phyloP scores from a whole-genome alignment of 2,888 invertebrate genomes.

The Hypomecis punctinalis region DNA sequence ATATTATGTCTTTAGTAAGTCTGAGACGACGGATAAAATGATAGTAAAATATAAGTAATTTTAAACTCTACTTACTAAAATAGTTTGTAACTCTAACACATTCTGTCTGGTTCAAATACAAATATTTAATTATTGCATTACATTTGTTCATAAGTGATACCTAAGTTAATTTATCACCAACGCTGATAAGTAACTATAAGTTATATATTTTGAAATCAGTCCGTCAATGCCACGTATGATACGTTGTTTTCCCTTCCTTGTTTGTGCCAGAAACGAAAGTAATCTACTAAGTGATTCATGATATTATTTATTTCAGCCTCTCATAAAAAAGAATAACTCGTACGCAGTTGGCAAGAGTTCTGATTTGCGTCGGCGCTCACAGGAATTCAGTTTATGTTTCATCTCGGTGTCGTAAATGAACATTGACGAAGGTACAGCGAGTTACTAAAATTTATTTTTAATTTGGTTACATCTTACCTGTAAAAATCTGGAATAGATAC shows the following conservation, averaged over 20 bases:
- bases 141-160: no score
- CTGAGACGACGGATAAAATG: no score
- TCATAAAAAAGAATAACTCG: conserved; percentile 44
- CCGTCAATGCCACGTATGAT: conserved; percentile 10
- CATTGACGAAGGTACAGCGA: not conserved
- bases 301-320: conserved; percentile 54
- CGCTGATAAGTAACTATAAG: no score
- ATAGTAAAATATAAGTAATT: no score
- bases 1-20: no score
- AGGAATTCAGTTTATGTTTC: conserved; percentile 19
- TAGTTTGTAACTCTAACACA: no score
- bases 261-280: conserved; percentile 61
- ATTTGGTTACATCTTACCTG: not conserved
- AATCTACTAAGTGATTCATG: conserved; percentile 65
- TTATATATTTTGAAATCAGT: conserved; percentile 12
- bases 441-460: not conserved
- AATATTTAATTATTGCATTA: no score
- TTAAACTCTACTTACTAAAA: no score
- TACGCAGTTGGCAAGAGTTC: conserved; percentile 40
- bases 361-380: conserved; percentile 32
- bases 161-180: no score
- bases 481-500: no score
- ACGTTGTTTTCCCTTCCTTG: conserved; percentile 52
- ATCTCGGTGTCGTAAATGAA: conserved; percentile 10
- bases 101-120: no score